phyloP scores from a whole-genome alignment of 2,797 vertebrate genomes.

The Alectoris magna region DNA sequence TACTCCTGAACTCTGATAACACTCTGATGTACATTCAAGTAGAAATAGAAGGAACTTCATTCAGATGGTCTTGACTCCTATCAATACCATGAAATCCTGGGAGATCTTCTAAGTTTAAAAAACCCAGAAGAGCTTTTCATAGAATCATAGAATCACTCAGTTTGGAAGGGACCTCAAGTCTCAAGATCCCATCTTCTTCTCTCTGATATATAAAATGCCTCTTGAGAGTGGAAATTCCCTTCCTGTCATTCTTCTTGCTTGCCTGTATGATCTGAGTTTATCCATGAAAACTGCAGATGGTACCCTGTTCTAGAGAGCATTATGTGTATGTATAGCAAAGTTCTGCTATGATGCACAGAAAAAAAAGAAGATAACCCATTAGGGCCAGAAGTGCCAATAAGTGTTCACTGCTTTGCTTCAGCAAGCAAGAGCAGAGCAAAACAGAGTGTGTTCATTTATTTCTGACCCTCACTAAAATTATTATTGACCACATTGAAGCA shows the following conservation, averaged over 20 bases:
- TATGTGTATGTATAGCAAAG: not conserved
- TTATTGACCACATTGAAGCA: not conserved
- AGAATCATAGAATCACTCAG: no score
- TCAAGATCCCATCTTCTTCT: not conserved
- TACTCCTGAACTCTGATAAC: not conserved
- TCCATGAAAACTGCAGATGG: not conserved
- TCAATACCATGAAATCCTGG: not conserved
- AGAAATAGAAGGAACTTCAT: not conserved
- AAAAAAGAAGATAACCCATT: rapidly evolving
- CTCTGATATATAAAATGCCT: not conserved
- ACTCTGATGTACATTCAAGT: not conserved
- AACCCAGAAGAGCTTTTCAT: not conserved
- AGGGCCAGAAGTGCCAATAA: not conserved
- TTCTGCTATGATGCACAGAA: not conserved
- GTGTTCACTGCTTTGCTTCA: not conserved
- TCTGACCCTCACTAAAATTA: not conserved
- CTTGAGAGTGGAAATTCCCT: not conserved
- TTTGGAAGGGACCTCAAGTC: no score
- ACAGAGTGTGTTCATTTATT: not conserved
- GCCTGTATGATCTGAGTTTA: not conserved
- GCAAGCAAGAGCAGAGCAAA: not conserved
- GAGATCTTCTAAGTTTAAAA: not conserved
- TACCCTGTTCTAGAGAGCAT: rapidly evolving
- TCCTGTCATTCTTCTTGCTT: not conserved
- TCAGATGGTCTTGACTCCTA: not conserved